These are phyloP conservation scores for Gallinago nigripennis DNA, from an alignment of 2,797 vertebrate species.

Conservation along the genomic window DNA sequence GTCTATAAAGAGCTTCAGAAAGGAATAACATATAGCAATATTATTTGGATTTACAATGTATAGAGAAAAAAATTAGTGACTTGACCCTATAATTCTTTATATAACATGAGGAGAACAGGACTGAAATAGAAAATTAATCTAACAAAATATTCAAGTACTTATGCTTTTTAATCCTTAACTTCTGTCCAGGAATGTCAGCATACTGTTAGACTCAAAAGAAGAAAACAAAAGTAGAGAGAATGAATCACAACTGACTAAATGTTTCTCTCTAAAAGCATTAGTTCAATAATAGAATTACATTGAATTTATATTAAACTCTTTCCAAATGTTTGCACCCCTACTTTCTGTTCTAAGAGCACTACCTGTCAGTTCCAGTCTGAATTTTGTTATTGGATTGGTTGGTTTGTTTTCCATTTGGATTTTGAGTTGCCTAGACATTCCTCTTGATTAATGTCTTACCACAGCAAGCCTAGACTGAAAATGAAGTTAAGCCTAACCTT, in stretches of 20 bases:
- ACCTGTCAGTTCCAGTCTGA: not conserved
- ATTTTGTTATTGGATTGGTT: not conserved
- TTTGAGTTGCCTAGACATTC: not conserved
- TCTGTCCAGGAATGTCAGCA: not conserved
- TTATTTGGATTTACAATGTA: not conserved
- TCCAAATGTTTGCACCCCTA: not conserved
- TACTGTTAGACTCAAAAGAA: not conserved
- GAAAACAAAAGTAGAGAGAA: not conserved
- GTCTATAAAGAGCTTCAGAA: not conserved
- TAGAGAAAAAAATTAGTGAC: not conserved
- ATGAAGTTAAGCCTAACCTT: conserved; percentile 37
- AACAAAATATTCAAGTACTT: not conserved
- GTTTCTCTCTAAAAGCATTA: not conserved
- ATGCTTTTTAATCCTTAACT: not conserved
- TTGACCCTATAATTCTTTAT: not conserved
- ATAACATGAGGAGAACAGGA: not conserved
- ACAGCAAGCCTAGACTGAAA: conserved; percentile 13
- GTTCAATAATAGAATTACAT: not conserved
- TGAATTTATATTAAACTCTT: not conserved
- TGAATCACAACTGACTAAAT: not conserved
- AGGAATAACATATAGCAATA: not conserved
- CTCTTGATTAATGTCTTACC: conserved; percentile 48
- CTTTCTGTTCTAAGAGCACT: not conserved
- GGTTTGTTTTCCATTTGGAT: not conserved
- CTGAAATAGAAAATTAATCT: not conserved